Evolutionary conservation across 2,797 vertebrate genomes (phyloP).

Genomic region (Hyperoplus immaculatus): DNA sequence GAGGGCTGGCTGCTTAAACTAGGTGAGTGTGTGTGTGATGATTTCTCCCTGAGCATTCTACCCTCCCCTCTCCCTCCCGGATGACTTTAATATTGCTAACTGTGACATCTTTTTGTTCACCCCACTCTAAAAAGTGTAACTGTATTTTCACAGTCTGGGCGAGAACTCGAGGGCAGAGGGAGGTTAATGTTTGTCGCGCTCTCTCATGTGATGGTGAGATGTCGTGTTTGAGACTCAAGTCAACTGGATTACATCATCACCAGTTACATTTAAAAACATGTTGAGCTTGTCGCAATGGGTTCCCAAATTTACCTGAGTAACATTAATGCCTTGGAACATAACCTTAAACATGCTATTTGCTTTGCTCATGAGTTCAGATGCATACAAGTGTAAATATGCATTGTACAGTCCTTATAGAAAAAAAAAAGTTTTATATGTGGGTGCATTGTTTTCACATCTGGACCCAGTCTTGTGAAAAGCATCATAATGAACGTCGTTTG

Average conservation of each 20-base stretch:
- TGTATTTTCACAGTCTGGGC: conserved; percentile 10
- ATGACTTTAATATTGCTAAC: conserved; percentile 47
- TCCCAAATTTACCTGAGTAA: not conserved
- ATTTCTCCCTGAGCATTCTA: conserved; percentile 1
- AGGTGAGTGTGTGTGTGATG: conserved; percentile 82
- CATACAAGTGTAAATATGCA: not conserved
- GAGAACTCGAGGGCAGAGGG: conserved; percentile 2
- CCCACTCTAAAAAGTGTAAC: not conserved
- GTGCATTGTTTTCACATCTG: conserved; percentile 11
- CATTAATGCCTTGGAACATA: not conserved
- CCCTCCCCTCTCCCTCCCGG: not conserved
- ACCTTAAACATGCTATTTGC: not conserved
- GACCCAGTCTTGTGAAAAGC: conserved; percentile 17
- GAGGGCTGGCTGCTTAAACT: conserved; percentile 97
- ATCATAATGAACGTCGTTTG: conserved; percentile 2
- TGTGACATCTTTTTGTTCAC: conserved; percentile 15
- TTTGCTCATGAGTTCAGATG: not conserved
- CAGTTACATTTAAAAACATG: not conserved
- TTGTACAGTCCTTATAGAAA: not conserved
- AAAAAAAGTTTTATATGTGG: not conserved
- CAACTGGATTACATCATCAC: not conserved
- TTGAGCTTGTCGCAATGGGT: not conserved
- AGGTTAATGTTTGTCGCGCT: not conserved
- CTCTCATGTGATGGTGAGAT: not conserved
- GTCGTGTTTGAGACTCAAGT: not conserved